These are phyloP conservation scores for Anolis carolinensis DNA, from an alignment of 2,113 vertebrate species.

Conservation along the genomic window DNA sequence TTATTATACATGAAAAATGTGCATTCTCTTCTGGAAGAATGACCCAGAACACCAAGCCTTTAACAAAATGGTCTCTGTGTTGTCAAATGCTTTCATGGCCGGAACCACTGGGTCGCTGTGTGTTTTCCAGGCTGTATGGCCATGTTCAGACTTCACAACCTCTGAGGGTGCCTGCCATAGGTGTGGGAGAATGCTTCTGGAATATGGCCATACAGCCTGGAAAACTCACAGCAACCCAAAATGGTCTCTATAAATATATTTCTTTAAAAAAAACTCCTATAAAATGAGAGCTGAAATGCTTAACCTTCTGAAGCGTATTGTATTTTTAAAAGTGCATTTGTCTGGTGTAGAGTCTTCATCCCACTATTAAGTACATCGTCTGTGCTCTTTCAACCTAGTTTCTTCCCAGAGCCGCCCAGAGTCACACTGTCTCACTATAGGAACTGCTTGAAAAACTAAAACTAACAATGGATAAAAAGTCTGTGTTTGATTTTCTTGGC, in stretches of 20 bases:
- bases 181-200: no score
- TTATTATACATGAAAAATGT: background rate
- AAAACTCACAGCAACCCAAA: no score
- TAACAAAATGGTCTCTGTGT: background rate
- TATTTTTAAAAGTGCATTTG: background rate
- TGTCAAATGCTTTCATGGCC: no score
- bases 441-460: constrained; percentile 7
- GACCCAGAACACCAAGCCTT: background rate
- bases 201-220: no score
- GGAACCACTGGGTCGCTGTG: no score
- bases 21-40: background rate
- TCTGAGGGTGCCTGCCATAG: no score
- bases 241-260: background rate
- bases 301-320: background rate
- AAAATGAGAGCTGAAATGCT: background rate
- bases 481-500: constrained; percentile 18
- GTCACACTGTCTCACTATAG: background rate
- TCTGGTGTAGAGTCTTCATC: background rate
- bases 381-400: background rate
- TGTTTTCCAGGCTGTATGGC: no score
- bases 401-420: background rate
- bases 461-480: constrained; percentile 17
- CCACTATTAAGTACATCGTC: background rate
- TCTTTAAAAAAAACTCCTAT: background rate
- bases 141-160: no score